phyloP scores from a whole-genome alignment of 1,140 invertebrate species.

The Cepaea nemoralis region DNA sequence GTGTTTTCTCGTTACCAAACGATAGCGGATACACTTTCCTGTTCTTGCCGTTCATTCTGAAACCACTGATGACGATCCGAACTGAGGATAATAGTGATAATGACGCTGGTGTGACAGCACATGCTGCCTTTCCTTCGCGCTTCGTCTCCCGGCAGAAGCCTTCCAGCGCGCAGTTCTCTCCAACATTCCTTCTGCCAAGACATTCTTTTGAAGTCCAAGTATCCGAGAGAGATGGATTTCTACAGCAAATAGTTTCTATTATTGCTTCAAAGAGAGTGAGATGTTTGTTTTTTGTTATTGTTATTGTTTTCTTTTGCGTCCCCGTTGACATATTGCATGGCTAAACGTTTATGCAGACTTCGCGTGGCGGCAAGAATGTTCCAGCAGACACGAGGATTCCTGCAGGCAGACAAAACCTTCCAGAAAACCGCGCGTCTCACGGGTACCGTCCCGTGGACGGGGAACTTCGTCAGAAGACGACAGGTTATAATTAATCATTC shows the following conservation, averaged over 20 bases:
- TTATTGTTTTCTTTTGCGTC: constrained; percentile 18
- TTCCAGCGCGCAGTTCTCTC: neutral
- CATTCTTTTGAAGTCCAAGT: constrained; percentile 12
- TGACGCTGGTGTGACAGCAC: no score
- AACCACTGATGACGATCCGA: no score
- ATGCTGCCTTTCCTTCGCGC: neutral
- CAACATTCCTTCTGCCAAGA: neutral
- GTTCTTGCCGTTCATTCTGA: no score
- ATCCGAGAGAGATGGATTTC: neutral
- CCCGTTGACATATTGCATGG: constrained; percentile 14
- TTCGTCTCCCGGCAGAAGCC: neutral
- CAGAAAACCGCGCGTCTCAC: neutral
- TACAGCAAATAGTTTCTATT: constrained; percentile 25
- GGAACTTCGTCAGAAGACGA: neutral
- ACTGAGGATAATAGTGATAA: neutral
- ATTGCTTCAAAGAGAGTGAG: constrained; percentile 17
- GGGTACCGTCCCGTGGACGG: neutral
- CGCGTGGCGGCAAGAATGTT: constrained; percentile 16
- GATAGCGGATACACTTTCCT: no score
- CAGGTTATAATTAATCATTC: constrained; percentile 5
- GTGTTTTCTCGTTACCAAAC: no score
- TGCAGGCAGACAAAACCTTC: neutral
- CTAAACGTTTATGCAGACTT: constrained; percentile 4
- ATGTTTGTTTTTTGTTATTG: constrained; percentile 11
- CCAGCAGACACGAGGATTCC: neutral